Percentiles rank a stretch among this genome's conserved stretches.
phyloP scores from a whole-genome alignment of 2,797 vertebrate genomes.

The Pipistrellus kuhlii region DNA sequence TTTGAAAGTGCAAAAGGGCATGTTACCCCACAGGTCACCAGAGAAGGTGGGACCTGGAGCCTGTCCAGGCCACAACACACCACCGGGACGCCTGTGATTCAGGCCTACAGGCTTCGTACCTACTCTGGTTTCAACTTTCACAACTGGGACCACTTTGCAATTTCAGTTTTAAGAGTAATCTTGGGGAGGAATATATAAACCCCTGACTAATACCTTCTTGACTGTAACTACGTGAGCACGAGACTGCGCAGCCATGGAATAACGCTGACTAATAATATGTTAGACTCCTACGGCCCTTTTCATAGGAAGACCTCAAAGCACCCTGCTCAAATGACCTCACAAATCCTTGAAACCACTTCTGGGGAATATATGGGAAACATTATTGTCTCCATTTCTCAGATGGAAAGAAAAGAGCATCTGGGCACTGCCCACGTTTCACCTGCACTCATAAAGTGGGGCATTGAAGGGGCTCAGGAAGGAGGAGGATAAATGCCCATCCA shows the following conservation, averaged over 20 bases:
- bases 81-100: neutral
- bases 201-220: slow-evolving; percentile 63
- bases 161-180: slow-evolving; percentile 76
- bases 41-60: slow-evolving; percentile 66
- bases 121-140: slow-evolving; percentile 71
- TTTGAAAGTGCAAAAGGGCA: slow-evolving; percentile 62
- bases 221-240: neutral
- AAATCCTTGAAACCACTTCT: slow-evolving; percentile 58
- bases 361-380: slow-evolving; percentile 57
- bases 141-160: slow-evolving; percentile 76
- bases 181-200: slow-evolving; percentile 77
- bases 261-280: slow-evolving; percentile 61
- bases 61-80: slow-evolving; percentile 64
- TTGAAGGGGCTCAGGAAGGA: neutral
- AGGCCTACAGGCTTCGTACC: neutral
- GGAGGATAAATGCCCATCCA: neutral
- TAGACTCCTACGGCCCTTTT: slow-evolving; percentile 10
- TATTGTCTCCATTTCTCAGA: slow-evolving; percentile 49
- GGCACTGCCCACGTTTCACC: neutral
- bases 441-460: neutral
- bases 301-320: slow-evolving; percentile 58
- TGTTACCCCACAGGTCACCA: slow-evolving; percentile 61
- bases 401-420: neutral
- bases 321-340: neutral
- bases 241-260: neutral